Evolutionary conservation across 1,140 invertebrate species (phyloP).

Genomic region (Zaprionus nigranus): DNA sequence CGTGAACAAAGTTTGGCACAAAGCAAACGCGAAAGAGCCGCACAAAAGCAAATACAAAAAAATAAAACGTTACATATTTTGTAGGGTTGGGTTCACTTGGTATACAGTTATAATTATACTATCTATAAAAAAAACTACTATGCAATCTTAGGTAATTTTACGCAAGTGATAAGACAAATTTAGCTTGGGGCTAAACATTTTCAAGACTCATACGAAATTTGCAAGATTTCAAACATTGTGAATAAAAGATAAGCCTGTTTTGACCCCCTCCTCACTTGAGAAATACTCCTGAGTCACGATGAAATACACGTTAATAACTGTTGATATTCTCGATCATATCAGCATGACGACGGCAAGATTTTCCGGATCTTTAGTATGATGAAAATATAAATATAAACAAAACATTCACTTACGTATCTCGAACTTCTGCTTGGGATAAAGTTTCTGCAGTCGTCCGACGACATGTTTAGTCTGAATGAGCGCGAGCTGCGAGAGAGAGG

Average conservation of each 20-base stretch:
- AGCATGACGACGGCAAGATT: constrained; percentile 25
- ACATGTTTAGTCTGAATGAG: constrained; percentile 92
- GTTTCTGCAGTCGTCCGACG: constrained; percentile 88
- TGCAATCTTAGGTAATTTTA: constrained; percentile 22
- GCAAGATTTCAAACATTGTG: not conserved
- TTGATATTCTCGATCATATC: constrained; percentile 5
- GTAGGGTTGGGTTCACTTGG: not conserved
- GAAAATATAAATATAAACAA: constrained; percentile 5
- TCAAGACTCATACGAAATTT: constrained; percentile 6
- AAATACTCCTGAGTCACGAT: constrained; percentile 35
- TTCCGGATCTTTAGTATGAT: not conserved
- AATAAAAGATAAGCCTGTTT: not conserved
- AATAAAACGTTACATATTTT: not conserved
- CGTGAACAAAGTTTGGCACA: constrained; percentile 68
- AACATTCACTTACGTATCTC: constrained; percentile 88
- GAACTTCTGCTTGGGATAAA: constrained; percentile 89
- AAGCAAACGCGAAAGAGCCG: constrained; percentile 56
- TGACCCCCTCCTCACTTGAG: not conserved
- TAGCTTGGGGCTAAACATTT: not conserved
- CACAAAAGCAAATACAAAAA: constrained; percentile 12
- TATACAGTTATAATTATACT: not conserved
- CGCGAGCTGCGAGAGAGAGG: constrained; percentile 87
- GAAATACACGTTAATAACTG: constrained; percentile 20
- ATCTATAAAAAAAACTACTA: constrained; percentile 7
- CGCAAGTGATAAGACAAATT: constrained; percentile 28